Base-by-base conservation (phyloP, 2,888 invertebrate genomes). In the Agrotis clavis region DNA sequence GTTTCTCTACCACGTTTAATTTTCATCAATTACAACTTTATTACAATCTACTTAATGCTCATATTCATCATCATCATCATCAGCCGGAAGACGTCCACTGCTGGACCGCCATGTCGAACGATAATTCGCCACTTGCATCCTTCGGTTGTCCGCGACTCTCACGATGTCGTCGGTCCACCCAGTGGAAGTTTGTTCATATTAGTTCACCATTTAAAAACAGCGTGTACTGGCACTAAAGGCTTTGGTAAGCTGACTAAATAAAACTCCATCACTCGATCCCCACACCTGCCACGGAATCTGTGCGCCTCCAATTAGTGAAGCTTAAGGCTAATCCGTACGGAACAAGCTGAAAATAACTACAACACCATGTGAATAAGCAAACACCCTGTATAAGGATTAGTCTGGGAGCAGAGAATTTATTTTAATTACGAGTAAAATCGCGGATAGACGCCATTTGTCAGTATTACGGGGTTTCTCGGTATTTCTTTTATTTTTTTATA, bases 311-410 rank as follows among this genome's bases (percentile, higher is more conserved):
- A 94, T 94, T 94, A 94, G 93, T 88, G 90, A 53, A 81, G 92
- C 93, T 94, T 93, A 92, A 81, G 89, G 79, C 85, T 93, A 93
- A 94, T 92, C 94, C 92, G 76, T 64, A 81, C 82, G 90, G 88
- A 92, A 92, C 93, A 93, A 91, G 92, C 91, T 84, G 90, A 89
- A 93, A 92, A 92, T 93, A 92, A 91, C 91, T 89, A 91, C 86
- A 90, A 89, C 91, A 90, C 88, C 89, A 90, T 88, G 92, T 89
- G 92, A 90, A 91, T 90, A 89, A 90, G 88, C 89, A 87, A 89
- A 88, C 87, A 86, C 74, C 74, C 85, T 81, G 81, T 84, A 54
- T 70, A 75, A 53, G 88, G 91, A 89, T 91, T 91, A 90, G 85
- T 84, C 80, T 61, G 82, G 82, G 83, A 72, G 73, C 68, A 74